Evolutionary conservation across 2,113 vertebrate species (phyloP).

Genomic region (Podiceps cristatus): DNA sequence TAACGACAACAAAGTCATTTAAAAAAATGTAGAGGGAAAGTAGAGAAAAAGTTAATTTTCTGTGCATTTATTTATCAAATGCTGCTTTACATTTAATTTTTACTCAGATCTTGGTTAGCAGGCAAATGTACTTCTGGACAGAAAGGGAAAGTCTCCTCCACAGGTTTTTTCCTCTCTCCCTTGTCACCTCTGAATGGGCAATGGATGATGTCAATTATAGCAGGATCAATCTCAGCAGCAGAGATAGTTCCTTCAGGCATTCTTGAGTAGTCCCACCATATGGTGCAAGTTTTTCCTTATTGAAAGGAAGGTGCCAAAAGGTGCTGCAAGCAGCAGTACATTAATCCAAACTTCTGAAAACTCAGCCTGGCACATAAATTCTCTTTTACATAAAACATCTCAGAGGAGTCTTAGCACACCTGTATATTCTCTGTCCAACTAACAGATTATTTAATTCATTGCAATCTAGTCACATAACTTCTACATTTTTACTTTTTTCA

Average conservation of each 20-base stretch:
- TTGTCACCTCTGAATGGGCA: not conserved
- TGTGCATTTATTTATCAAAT: not conserved
- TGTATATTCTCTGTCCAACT: not conserved
- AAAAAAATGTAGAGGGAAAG: not conserved
- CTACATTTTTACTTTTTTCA: not conserved
- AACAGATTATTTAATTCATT: not conserved
- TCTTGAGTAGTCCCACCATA: not conserved
- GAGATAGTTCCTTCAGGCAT: not conserved
- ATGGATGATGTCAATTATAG: not conserved
- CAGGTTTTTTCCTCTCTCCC: not conserved
- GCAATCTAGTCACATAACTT: not conserved
- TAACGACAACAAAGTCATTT: rapidly evolving
- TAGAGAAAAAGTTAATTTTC: not conserved
- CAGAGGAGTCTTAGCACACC: not conserved
- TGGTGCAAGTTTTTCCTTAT: not conserved
- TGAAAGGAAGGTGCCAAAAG: not conserved
- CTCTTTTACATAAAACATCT: not conserved
- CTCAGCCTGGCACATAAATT: not conserved
- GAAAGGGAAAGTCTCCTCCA: not conserved
- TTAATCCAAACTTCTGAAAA: constrained; percentile 13
- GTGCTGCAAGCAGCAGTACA: not conserved
- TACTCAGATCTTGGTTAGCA: not conserved
- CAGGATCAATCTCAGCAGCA: not conserved
- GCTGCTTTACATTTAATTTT: not conserved
- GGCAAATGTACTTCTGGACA: not conserved